These are phyloP conservation scores for Sarcophaga peregrina DNA, from an alignment of 1,140 invertebrate species.

Conservation along the genomic window DNA sequence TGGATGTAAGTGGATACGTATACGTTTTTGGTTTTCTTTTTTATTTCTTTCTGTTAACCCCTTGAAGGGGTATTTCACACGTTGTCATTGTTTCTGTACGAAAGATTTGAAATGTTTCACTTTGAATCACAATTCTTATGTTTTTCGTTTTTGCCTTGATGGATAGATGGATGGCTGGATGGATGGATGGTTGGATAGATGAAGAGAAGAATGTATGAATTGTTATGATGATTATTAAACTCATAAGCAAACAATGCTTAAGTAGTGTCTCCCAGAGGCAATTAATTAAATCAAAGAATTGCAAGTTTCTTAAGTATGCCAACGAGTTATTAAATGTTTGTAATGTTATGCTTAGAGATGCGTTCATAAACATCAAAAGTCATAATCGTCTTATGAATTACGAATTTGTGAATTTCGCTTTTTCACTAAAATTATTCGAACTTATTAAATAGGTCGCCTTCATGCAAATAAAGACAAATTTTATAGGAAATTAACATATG, in stretches of 20 bases:
- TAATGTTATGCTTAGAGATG: background rate
- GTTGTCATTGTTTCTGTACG: background rate
- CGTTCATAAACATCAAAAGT: background rate
- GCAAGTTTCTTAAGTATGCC: background rate
- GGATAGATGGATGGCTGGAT: too few relatives aligned
- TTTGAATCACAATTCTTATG: background rate
- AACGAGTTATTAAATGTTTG: background rate
- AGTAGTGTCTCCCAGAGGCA: background rate
- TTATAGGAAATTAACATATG: too few relatives aligned
- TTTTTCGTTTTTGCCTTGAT: too few relatives aligned
- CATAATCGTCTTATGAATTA: background rate
- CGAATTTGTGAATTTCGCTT: too few relatives aligned
- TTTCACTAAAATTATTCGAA: too few relatives aligned
- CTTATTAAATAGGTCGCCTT: too few relatives aligned
- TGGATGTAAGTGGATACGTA: too few relatives aligned
- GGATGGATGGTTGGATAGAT: too few relatives aligned
- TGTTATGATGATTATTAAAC: slow-evolving; percentile 4
- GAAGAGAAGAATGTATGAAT: too few relatives aligned
- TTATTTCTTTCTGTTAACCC: background rate
- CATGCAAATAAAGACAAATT: too few relatives aligned
- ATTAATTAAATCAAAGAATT: slow-evolving; percentile 15
- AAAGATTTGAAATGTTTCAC: background rate
- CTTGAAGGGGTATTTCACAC: slow-evolving; percentile 17
- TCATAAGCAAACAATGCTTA: background rate
- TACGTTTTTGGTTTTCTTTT: background rate